These are phyloP conservation scores for Cephalotes varians DNA, from an alignment of 2,888 invertebrate genomes.

Conservation along the genomic window DNA sequence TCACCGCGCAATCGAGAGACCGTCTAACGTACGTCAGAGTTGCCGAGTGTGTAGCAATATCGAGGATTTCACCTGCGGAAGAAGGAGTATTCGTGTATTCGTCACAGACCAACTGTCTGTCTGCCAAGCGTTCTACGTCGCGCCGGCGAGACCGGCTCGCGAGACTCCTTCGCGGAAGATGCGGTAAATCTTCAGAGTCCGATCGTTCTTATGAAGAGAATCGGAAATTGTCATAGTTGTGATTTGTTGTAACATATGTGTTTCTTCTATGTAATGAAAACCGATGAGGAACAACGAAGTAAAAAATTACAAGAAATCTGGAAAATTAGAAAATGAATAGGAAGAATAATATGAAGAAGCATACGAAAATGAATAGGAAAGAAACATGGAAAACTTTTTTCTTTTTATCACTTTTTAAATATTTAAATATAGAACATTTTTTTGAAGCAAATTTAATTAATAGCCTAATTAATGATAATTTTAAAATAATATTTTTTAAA, in stretches of 20 bases:
- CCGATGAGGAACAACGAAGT: background rate
- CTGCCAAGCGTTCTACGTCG: background rate
- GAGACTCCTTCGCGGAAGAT: conserved; percentile 13
- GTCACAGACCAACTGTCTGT: conserved; percentile 8
- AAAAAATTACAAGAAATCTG: background rate
- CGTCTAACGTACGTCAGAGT: conserved; percentile 43
- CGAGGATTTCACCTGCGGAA: conserved; percentile 30
- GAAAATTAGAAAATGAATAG: background rate
- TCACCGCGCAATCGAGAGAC: conserved; percentile 43
- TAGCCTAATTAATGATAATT: background rate
- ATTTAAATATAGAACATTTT: background rate
- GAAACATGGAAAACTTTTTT: background rate
- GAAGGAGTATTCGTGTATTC: background rate
- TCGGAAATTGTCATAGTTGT: background rate
- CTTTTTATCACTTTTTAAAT: background rate
- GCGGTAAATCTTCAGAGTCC: background rate
- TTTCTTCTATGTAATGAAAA: background rate
- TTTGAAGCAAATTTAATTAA: background rate
- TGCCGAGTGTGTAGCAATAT: conserved; percentile 19
- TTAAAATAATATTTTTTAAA: background rate
- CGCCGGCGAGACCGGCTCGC: background rate
- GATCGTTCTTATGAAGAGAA: background rate
- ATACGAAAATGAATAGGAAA: background rate
- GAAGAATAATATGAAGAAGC: background rate
- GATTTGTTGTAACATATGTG: background rate